Evolutionary conservation across 2,888 invertebrate species (phyloP), one percentile per base, ranked within the genome.

Genomic region (Thereva nobilitata): DNA sequence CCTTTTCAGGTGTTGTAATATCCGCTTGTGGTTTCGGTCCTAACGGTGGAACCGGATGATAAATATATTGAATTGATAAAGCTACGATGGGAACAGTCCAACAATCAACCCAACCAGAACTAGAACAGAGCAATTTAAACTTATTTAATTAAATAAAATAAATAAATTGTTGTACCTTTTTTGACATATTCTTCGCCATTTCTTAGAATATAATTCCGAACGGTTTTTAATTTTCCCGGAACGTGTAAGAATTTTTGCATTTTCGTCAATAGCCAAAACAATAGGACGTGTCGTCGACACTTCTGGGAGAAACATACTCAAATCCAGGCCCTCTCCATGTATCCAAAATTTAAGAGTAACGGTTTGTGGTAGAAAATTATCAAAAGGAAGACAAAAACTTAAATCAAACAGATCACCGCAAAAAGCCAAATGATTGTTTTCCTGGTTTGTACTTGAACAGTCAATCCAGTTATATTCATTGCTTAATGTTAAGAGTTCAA

Each of bases 391-490:
- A 77, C 93, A 93, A 77, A 97, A 95, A 4, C 95, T 94, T 73
- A 97, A 84, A 76, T 97, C 96, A 73, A 97, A 89, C 9, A 93
- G 86, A 77, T 97, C 96, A 1, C 97, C 97, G 77, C 95, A 95
- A 74, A 97, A 91, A 0, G 95, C 96, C 64, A 97, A 86, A 77
- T 95, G 94, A 81, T 94, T 89, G 80, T 97, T 97, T 82, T 97
- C 97, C 79, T 94, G 94, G 74, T 94, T 92, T 57, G 95, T 93
- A 37, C 95, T 95, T 64, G 95, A 94, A 75, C 97, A 97, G 81
- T 99, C 98, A 72, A 99, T 92, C 99, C 98, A 99, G 81, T 99
- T 99, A 80, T 93, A 93, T 78, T 98, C 95, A 82, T 98, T 99
- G 75, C 95, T 91, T 10, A 95, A 83, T 49, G 95, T 93, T 1